Evolutionary conservation across 2,888 invertebrate species (phyloP), one percentile per base, ranked within the genome.

Genomic region (Cosmorhoe ocellata): DNA sequence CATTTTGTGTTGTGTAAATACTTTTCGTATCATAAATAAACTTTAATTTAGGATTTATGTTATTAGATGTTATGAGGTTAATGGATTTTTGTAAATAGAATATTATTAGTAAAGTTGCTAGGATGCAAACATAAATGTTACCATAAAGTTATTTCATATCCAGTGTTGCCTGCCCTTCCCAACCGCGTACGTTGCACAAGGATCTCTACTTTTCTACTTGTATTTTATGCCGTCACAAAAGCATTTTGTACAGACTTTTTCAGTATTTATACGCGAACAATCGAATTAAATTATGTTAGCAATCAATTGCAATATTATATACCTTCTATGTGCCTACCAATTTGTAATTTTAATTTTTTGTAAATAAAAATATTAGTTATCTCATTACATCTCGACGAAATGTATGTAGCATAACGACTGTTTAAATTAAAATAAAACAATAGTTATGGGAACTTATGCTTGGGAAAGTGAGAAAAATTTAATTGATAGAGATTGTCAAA

Each of bases 81-180:
- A 71, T 58, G 78, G 76, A 78, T 77, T 76, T 76, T 72, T 87
- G 87, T 88, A 86, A 81, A 88, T 87, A 87, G 81, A 77, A 77
- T 76, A 80, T 82, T 73, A 76, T 72, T 73, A 70, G 63, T 67
- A 61, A 71, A 11, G 66, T 75, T 72, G 69, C 71, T 72, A n/a
- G 13, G 26, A 24, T 9, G 31, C 22, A 24, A 39, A 32, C 22
- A 11, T 3, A 37, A 67, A 74, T 76, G 84, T 86, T 86, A 85
- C 84, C 84, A 79, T 65, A 52, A 32, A 51, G 56, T 60, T 64
- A 51, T 62, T 65, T 64, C 54, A 58, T 61, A 66, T 72, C 71
- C 71, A 76, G 71, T 74, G 72, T 72, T 66, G 63, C 52, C 47
- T 37, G 22, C 37, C 32, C 18, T 27, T 39, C 32, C 46, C 31